Conservation (phyloP, 2,888 invertebrate genomes). For the Luperina nickerlii region DNA sequence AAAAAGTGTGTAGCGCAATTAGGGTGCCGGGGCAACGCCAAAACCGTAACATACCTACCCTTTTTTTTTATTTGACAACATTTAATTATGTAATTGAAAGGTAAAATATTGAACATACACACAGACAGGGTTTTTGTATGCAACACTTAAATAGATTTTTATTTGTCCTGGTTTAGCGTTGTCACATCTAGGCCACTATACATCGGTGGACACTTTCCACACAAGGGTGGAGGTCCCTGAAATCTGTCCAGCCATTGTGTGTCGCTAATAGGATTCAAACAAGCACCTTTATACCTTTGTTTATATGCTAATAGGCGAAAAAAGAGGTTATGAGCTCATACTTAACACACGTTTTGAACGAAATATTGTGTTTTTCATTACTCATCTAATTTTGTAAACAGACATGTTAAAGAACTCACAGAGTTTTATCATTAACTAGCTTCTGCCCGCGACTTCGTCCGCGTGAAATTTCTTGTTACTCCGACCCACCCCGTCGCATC, state of each 20-base stretch:
- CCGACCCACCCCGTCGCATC: too few relatives aligned
- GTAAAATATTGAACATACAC: not conserved
- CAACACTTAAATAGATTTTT: not conserved
- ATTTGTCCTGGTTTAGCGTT: not conserved
- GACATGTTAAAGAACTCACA: not conserved
- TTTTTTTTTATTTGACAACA: too few relatives aligned
- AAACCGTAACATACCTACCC: too few relatives aligned
- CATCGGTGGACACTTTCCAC: conserved; percentile 10
- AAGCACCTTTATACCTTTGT: conserved; percentile 45
- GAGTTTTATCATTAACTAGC: not conserved
- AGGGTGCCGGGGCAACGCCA: too few relatives aligned
- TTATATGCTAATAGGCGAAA: conserved; percentile 24
- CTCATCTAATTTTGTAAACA: not conserved
- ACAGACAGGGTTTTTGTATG: not conserved
- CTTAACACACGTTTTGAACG: not conserved
- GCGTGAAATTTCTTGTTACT: too few relatives aligned
- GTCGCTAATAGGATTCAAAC: conserved; percentile 52
- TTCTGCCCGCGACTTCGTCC: too few relatives aligned
- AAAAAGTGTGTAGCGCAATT: too few relatives aligned
- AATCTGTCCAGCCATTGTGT: conserved; percentile 48
- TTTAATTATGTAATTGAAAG: not conserved
- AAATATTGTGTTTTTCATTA: not conserved
- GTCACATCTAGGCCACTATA: conserved; percentile 36
- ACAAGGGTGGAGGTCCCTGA: conserved; percentile 47
- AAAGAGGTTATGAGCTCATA: conserved; percentile 13